phyloP scores from a whole-genome alignment of 1,140 invertebrate genomes.

The Aphis craccivora region DNA sequence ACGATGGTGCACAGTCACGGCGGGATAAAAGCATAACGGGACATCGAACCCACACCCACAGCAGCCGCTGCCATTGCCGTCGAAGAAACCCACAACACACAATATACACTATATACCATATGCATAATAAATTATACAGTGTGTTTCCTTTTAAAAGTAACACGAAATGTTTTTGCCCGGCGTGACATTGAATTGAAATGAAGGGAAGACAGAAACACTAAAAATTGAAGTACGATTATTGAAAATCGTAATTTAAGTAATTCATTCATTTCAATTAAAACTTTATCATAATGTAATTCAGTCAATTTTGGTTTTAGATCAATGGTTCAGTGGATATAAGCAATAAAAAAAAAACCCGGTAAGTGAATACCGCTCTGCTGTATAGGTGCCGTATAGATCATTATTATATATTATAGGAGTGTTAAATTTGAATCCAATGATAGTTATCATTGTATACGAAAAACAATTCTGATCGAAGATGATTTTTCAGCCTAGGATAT shows the following conservation, averaged over 20 bases:
- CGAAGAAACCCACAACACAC: constrained; percentile 5
- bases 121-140: not conserved
- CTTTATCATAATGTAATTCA: too few species aligned
- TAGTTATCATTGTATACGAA: too few species aligned
- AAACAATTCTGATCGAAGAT: too few species aligned
- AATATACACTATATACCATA: not conserved
- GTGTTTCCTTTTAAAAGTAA: not conserved
- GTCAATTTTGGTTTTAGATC: too few species aligned
- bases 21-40: constrained; percentile 44
- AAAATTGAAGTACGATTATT: not conserved
- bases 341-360: too few species aligned
- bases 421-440: too few species aligned
- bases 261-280: not conserved
- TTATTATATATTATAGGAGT: too few species aligned
- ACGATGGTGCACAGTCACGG: constrained; percentile 24
- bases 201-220: not conserved
- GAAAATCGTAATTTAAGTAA: not conserved
- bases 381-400: too few species aligned
- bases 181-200: not conserved
- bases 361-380: too few species aligned
- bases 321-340: too few species aligned
- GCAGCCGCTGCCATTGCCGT: too few species aligned
- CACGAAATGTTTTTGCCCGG: not conserved
- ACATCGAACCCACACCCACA: constrained; percentile 41
- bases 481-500: too few species aligned